These are phyloP conservation scores for Xestia c-nigrum DNA, from an alignment of 2,888 invertebrate genomes.

Conservation along the genomic window DNA sequence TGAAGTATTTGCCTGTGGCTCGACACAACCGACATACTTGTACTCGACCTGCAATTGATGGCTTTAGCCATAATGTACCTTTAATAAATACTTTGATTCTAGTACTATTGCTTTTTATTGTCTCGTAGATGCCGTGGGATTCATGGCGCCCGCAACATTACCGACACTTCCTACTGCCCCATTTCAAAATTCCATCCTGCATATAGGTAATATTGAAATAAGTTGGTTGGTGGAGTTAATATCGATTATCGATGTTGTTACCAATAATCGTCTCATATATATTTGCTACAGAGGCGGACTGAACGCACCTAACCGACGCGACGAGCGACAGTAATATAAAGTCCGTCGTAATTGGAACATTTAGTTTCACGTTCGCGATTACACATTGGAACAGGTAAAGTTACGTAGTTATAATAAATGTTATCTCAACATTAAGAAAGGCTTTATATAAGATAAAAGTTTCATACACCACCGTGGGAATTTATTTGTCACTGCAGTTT, in stretches of 20 bases:
- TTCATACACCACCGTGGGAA: background rate
- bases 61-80: no score
- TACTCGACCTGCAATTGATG: no score
- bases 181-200: background rate
- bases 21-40: no score
- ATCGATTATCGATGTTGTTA: background rate
- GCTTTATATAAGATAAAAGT: background rate
- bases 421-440: no score
- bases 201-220: background rate
- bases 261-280: background rate
- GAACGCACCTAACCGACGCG: background rate
- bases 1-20: no score
- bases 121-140: no score
- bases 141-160: no score
- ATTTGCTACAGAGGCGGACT: background rate
- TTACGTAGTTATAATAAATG: background rate
- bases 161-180: background rate
- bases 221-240: background rate
- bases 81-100: no score
- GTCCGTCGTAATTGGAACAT: constrained; percentile 1
- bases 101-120: no score
- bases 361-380: background rate
- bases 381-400: background rate
- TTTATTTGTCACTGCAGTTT: background rate
- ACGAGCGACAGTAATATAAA: background rate